Evolutionary conservation across 2,797 vertebrate species (phyloP).

Genomic region (Selene dorsalis): DNA sequence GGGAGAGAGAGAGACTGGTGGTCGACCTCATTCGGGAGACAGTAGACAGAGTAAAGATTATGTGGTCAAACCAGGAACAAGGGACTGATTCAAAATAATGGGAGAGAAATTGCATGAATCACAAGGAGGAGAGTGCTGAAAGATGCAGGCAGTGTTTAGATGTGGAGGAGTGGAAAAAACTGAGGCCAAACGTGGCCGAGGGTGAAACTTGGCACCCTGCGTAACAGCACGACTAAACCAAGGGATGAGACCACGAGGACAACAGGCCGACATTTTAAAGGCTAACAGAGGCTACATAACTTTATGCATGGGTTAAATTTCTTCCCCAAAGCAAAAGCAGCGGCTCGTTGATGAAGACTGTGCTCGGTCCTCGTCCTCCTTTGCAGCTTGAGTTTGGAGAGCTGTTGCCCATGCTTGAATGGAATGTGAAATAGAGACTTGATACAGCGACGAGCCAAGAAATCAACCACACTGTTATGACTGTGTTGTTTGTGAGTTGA

Average conservation of each 20-base stretch:
- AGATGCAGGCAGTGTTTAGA: conserved; percentile 32
- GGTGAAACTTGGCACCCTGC: conserved; percentile 16
- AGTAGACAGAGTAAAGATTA: conserved; percentile 60
- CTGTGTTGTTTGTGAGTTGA: conserved; percentile 25
- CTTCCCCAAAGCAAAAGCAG: conserved; percentile 8
- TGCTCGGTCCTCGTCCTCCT: conserved; percentile 29
- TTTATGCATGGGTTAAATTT: conserved; percentile 8
- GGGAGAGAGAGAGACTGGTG: conserved; percentile 50
- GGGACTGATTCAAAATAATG: conserved; percentile 67
- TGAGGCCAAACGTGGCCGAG: background rate
- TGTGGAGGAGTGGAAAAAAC: conserved; percentile 29
- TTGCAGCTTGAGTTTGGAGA: background rate
- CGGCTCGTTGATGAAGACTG: conserved; percentile 15
- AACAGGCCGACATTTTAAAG: background rate
- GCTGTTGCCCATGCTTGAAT: conserved; percentile 39
- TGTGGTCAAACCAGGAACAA: conserved; percentile 68
- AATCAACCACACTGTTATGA: conserved; percentile 29
- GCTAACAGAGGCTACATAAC: background rate
- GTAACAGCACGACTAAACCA: background rate
- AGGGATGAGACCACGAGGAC: conserved; percentile 17
- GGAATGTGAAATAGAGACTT: conserved; percentile 57
- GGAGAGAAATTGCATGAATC: conserved; percentile 50
- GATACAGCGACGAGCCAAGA: conserved; percentile 35
- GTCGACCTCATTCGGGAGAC: conserved; percentile 62
- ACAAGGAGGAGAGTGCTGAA: conserved; percentile 48